Conservation (phyloP, 2,888 invertebrate species). For the Cephonodes hylas region DNA sequence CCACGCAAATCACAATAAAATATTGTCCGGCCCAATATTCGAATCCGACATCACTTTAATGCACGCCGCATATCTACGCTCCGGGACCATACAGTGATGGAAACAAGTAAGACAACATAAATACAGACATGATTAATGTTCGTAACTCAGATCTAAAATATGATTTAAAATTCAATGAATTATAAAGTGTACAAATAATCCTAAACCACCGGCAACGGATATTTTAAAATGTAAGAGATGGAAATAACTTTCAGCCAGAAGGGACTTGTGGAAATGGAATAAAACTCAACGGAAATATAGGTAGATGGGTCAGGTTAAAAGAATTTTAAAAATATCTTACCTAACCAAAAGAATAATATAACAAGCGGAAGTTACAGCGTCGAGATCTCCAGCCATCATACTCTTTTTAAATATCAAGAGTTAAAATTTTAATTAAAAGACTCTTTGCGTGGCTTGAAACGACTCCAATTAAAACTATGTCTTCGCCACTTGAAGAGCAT, state of each 20-base stretch:
- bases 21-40: no score
- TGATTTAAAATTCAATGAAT: neutral
- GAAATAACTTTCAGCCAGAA: neutral
- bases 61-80: no score
- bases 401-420: conserved; percentile 64
- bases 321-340: conserved; percentile 11
- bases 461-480: conserved; percentile 78
- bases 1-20: no score
- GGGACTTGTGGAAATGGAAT: neutral
- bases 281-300: neutral
- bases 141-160: no score
- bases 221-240: conserved; percentile 7
- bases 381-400: conserved; percentile 45
- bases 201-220: neutral
- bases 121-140: no score
- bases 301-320: neutral
- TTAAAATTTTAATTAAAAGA: conserved; percentile 73
- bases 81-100: no score
- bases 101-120: no score
- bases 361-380: conserved; percentile 43
- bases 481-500: conserved; percentile 60
- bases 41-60: no score
- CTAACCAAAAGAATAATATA: conserved; percentile 25
- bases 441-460: conserved; percentile 65
- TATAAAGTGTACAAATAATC: neutral